Evolutionary conservation across 2,113 vertebrate genomes (phyloP).

Genomic region (Gymnogyps californianus): DNA sequence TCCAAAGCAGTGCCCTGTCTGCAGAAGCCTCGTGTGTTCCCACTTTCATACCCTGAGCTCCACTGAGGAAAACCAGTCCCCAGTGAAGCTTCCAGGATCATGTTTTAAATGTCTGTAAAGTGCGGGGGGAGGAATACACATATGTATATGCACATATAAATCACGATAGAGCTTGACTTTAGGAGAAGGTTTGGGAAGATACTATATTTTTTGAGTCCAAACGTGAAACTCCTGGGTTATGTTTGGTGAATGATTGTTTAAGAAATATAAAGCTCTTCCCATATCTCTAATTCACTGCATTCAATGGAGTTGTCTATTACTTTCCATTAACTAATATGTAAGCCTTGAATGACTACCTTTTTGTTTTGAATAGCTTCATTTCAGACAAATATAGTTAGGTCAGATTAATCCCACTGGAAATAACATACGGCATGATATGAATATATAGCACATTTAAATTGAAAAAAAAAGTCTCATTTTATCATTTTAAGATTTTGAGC

Average conservation of each 20-base stretch:
- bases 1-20: neutral
- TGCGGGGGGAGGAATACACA: neutral
- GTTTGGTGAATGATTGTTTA: neutral
- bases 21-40: neutral
- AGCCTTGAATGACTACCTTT: neutral
- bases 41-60: neutral
- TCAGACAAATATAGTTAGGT: neutral
- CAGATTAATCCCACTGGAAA: neutral
- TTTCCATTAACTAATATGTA: neutral
- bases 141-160: neutral
- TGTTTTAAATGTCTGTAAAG: neutral
- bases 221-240: neutral
- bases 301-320: neutral
- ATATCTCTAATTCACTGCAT: neutral
- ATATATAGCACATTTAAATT: neutral
- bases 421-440: neutral
- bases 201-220: neutral
- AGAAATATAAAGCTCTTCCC: neutral
- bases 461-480: neutral
- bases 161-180: neutral
- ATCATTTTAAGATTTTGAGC: neutral
- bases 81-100: neutral
- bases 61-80: neutral
- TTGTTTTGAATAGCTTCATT: neutral
- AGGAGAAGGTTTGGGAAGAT: neutral